A percentile compares a stretch with the other conserved stretches of the same genome.
Evolutionary conservation across 2,797 vertebrate genomes (phyloP).

Genomic region (Psittacula echo): DNA sequence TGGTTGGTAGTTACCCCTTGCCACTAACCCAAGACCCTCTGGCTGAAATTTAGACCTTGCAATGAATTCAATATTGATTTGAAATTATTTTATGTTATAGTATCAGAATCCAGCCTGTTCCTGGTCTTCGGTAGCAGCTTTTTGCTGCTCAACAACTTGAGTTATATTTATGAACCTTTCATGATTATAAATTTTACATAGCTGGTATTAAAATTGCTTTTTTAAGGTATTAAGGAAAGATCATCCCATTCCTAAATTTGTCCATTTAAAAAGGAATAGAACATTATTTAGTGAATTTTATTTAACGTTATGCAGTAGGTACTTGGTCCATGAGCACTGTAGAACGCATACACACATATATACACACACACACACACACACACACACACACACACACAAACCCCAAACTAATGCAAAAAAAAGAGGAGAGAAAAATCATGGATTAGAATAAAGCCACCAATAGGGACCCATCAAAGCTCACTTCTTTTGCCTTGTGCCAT

Average conservation of each 20-base stretch:
- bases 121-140: neutral
- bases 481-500: neutral
- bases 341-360: no score
- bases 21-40: neutral
- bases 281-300: neutral
- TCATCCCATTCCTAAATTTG: neutral
- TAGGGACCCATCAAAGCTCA: neutral
- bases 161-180: neutral
- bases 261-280: neutral
- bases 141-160: neutral
- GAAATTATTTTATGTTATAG: neutral
- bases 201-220: neutral
- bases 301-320: neutral
- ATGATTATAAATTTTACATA: neutral
- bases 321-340: neutral
- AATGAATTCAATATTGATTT: neutral
- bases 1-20: neutral
- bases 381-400: fast-evolving
- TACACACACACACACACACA: fast-evolving
- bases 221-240: neutral
- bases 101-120: neutral
- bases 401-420: neutral
- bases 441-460: neutral
- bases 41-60: neutral
- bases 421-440: neutral